Base-by-base conservation (phyloP, 1,140 invertebrate species). In the Sitophilus oryzae region DNA sequence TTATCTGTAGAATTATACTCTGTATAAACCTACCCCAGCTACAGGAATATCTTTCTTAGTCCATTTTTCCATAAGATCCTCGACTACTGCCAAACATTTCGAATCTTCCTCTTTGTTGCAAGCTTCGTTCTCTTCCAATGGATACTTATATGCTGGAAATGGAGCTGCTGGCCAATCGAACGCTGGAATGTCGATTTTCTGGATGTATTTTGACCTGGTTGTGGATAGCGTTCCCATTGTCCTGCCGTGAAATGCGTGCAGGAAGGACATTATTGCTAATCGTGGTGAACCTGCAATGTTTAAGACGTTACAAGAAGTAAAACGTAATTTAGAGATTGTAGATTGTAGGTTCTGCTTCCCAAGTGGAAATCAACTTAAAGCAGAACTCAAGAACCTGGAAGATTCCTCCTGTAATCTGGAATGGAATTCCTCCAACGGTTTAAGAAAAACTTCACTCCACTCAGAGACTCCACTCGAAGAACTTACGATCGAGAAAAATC, bases 161-260 rank as follows among this genome's bases (percentile, higher is more conserved):
- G 44, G 44, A 0, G 66, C 65, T 14, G 16, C 81, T 69, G 21
- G 95, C 94, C 37, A 91, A 83, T 73, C 94, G 57, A 96, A 92
- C 0, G 89, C 82, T 2, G 96, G 96, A 23, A 96, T 82, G 71
- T 99, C 96, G 35, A 99, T 75, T 75, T 99, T 99, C 65, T 98
- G 93, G 57, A 94, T 86, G 18, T 90, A 82, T 77, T 98, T 99
- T 3, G 92, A 96, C 67, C 96, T 92, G 0, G 96, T 98, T 0
- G 91, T 87, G 1, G 88, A 80, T 5, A 98, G 74, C 6, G 83
- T 81, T 35, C 89, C 96, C 61, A 93, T 75, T 2, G 91, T 94
- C 56, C 91, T 76, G 0, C 93, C 91, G 69, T 93, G 90, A 63
- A 93, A 93, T 44, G 79, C 82, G 30, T 88, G 87, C 69, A 86